Base-by-base conservation (phyloP, 53 echinoderm and acorn worm species). In the Apostichopus leukothele region DNA sequence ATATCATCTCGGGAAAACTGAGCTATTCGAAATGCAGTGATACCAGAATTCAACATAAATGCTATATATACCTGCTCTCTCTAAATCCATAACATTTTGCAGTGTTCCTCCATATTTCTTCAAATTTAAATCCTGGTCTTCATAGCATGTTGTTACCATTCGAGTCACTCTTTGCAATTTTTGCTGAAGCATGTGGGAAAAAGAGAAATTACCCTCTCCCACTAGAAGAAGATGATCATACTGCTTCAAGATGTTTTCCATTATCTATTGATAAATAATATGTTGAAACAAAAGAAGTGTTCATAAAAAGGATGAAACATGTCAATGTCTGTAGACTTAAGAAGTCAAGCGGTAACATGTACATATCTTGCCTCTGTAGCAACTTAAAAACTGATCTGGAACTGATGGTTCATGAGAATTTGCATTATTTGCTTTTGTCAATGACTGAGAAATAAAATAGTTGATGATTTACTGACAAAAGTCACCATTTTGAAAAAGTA, bases 191-290 rank as follows among this genome's bases (percentile, higher is more conserved):
- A 93, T 92, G 54, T 88, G 79, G 10, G 99, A 88, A 80, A 99
- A 99, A 55, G 99, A 96, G 89, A 99, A 99, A 83, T 96, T 96
- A 9, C 94, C 99, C 67, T 99, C 99, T 5, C 99, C 99, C 7
- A 99, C 92, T 21, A 99, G 92, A 5, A 99, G 83, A 68, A 97
- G 27, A 71, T 71, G 71, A 71, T n/a, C n/a, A 71, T n/a, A 71
- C 20, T 18, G 5, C n/a, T 16, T 6, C 18, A 71, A n/a, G n/a
- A 71, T 71, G 71, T 18, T 18, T 71, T 71, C 71, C 71, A 71
- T 71, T 18, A 71, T 18, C 71, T 71, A 39, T 39, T 39, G 39
- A 39, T 39, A 39, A 39, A 39, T 39, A 39, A 39, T 39, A 39
- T 39, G 39, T 39, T 39, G 39, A 39, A 39, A 39, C 39, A 39